These are phyloP conservation scores for Sporophila hypoxantha DNA, from an alignment of 2,113 vertebrate species.

Conservation along the genomic window DNA sequence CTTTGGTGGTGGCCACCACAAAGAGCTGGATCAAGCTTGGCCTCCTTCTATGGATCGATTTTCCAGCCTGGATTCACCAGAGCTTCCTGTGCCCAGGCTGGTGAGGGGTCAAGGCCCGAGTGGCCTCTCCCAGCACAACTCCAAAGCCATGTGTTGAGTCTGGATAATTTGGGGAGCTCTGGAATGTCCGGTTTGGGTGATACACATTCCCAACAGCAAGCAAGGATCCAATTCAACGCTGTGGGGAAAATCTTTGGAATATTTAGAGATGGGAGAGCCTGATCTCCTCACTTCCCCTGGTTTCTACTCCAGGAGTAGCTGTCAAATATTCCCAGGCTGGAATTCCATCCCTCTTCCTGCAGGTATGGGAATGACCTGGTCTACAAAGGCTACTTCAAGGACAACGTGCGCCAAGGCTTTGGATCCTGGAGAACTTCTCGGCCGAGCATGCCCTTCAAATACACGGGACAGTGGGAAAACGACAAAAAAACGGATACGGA, in stretches of 20 bases:
- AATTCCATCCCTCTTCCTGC: neutral
- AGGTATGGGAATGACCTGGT: conserved; percentile 64
- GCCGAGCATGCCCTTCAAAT: conserved; percentile 46
- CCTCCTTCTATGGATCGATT: neutral
- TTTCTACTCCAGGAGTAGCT: neutral
- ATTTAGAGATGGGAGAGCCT: neutral
- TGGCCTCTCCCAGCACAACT: neutral
- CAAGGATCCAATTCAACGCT: rapidly evolving
- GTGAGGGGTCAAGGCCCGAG: neutral
- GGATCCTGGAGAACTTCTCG: conserved; percentile 52
- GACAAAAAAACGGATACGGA: conserved; percentile 69
- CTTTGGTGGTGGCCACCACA: neutral
- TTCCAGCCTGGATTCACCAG: neutral
- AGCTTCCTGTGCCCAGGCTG: neutral
- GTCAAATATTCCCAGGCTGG: neutral
- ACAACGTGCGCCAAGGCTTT: conserved; percentile 64
- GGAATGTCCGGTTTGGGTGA: neutral
- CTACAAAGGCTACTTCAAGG: conserved; percentile 75
- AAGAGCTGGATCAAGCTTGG: neutral
- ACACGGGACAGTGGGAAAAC: conserved; percentile 72
- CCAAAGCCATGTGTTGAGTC: neutral
- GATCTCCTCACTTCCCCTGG: neutral
- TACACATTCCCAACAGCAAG: neutral
- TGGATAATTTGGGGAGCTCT: neutral
- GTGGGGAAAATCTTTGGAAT: neutral